phyloP scores from a whole-genome alignment of 2,113 vertebrate species.

The Pholis gunnellus region DNA sequence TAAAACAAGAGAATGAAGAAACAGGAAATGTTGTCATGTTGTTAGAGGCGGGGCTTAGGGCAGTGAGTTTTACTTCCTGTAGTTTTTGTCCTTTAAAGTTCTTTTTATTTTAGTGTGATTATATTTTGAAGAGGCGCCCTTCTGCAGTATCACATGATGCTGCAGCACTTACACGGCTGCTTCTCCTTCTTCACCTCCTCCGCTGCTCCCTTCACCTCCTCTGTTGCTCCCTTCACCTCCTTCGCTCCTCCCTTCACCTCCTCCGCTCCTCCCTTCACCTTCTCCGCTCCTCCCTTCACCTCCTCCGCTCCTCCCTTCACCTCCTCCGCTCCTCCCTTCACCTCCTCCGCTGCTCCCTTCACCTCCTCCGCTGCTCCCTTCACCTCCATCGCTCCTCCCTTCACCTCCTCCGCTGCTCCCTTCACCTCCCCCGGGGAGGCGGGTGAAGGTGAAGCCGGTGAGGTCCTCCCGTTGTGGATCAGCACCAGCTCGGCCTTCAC shows the following conservation, averaged over 20 bases:
- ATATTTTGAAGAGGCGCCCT: background rate
- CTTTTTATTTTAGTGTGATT: slow-evolving; percentile 14
- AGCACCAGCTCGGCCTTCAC: slow-evolving; percentile 94
- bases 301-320: background rate
- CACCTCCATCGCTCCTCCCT: background rate
- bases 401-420: background rate
- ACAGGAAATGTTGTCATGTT: slow-evolving; percentile 51
- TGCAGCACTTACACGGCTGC: slow-evolving; percentile 94
- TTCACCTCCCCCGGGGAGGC: slow-evolving; percentile 74
- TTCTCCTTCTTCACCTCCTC: slow-evolving; percentile 80
- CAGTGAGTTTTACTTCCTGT: slow-evolving; percentile 50
- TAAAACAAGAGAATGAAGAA: slow-evolving; percentile 60
- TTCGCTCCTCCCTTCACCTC: background rate
- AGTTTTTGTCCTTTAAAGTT: slow-evolving; percentile 34
- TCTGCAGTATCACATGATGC: slow-evolving; percentile 87
- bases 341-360: background rate
- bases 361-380: background rate
- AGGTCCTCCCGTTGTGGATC: slow-evolving; percentile 84
- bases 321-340: slow-evolving; percentile 21
- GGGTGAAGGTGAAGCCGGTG: slow-evolving; percentile 71
- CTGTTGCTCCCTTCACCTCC: background rate
- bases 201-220: background rate
- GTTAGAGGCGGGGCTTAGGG: slow-evolving; percentile 44
- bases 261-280: too few species aligned
- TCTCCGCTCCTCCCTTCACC: too few species aligned